Percentiles rank a stretch among this genome's conserved stretches.
Conservation (phyloP, 2,113 vertebrate species). For the Chaetodon auriga region DNA sequence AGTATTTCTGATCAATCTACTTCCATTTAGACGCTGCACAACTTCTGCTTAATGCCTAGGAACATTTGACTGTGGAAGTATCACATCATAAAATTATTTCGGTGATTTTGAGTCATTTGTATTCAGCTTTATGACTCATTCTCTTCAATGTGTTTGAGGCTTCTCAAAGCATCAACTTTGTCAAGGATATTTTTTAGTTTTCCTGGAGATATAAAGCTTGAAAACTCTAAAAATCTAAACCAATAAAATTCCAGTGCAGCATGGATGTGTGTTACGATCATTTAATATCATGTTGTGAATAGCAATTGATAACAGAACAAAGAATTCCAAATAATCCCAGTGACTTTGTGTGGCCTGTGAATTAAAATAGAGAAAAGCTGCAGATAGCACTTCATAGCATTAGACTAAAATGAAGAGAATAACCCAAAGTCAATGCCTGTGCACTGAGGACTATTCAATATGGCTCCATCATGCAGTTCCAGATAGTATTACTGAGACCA, state of each 20-base stretch:
- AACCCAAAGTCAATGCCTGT: constrained; percentile 21
- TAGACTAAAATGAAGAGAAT: constrained; percentile 30
- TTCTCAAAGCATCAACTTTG: not conserved
- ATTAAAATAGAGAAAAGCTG: not conserved
- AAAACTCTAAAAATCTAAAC: not conserved
- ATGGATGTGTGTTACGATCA: not conserved
- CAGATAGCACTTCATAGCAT: constrained; percentile 23
- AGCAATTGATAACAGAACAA: not conserved
- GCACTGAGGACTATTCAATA: constrained; percentile 21
- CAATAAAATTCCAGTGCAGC: not conserved
- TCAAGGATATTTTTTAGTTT: not conserved
- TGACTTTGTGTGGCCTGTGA: not conserved
- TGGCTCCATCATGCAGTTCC: constrained; percentile 36
- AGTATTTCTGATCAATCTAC: not conserved
- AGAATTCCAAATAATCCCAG: not conserved
- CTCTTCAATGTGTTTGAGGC: not conserved
- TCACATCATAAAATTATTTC: not conserved
- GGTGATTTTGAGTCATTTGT: not conserved
- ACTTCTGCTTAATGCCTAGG: not conserved
- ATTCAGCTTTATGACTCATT: not conserved
- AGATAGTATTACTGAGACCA: constrained; percentile 38
- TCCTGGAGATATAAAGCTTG: not conserved
- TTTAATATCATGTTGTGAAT: not conserved
- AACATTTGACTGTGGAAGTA: not conserved
- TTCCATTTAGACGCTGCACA: not conserved